Evolutionary conservation across 2,113 vertebrate genomes (phyloP), one percentile per base, ranked within the genome.

Genomic region (Neopipo cinnamomea): DNA sequence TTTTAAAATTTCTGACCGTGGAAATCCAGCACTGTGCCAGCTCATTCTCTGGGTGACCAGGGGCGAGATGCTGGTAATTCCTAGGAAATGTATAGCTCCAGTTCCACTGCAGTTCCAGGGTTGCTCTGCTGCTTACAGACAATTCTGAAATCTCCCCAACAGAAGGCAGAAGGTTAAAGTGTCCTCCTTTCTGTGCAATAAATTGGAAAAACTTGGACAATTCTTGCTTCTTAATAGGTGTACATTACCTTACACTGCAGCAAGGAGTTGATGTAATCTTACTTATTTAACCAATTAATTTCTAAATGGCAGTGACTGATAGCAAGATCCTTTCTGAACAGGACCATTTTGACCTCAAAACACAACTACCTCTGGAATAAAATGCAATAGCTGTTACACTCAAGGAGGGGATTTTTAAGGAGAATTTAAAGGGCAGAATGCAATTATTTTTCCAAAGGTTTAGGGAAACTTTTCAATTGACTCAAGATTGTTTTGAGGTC

Each of bases 1-100:
- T 79, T 87, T 91, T 85, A 28, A 91, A 35, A 53, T 78, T 70
- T 92, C 77, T 85, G 55, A 91, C 87, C 78, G 25, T 94, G 89
- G 71, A 93, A 91, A 89, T 68, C 67, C 41, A 67, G 56, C 41
- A 3, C 56, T 41, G 39, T 92, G 86, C 88, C 95, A 96, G 52
- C 78, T 93, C 22, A 0, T 91, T 85, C 63, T 41, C 71, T 89
- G 71, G 41, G 59, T 78, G 50, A 81, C 27, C 17, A 31, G 47
- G 62, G 72, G 11, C 72, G 84, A 95, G 87, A 37, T 74, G 78
- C 52, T 95, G 11, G n/a, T 66, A 46, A 61, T 71, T 50, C 6
- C 2, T 11, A 63, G 80, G 88, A 73, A 72, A 65, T 74, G 52
- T 52, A 6, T 25, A 59, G 67, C 49, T 83, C 47, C 21, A 46